Base-by-base conservation (phyloP, 1,140 invertebrate genomes). In the Drosophila lacertosa region DNA sequence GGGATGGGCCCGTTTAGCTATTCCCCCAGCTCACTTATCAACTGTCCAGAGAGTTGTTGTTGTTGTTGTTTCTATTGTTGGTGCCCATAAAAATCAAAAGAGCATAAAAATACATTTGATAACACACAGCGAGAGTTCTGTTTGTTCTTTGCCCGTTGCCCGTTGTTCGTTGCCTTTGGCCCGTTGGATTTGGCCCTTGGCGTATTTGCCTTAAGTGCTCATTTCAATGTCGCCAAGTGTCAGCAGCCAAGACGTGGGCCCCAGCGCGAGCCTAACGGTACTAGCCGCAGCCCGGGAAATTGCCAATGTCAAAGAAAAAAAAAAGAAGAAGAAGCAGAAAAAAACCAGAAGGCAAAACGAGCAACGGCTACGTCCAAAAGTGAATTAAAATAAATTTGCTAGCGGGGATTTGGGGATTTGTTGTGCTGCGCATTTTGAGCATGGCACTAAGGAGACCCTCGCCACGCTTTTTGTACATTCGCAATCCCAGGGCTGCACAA, bases 41-140 rank as follows among this genome's bases (percentile, higher is more conserved):
- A 84, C 65, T 84, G 71, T 66, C 81, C 59, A 58, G 44, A 77
- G 77, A 82, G 51, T 70, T 70, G 68, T 58, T 70, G 44, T 29
- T 62, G 22, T 4, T 51, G 37, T 37, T 59, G 59, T 24, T 44
- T 45, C 32, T 58, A 47, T 55, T 75, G 42, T 45, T 64, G 79
- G 53, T 71, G 40, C 60, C 44, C 77, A 88, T 88, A 88, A 88
- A 88, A 88, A 88, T 88, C 82, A 88, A 88, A 88, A 88, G 82
- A 88, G 82, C 82, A 88, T 88, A 88, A 88, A 88, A 88, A 88
- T 88, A 88, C 82, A 88, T 88, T 88, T 88, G 82, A 88, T 88
- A 88, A 88, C 83, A 88, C 55, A 67, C n/a, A n/a, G n/a, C n/a
- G 77, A 54, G 63, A 77, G 75, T 72, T 70, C 62, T 60, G 55